These are phyloP conservation scores for Henricia sp. DNA, from an alignment of 53 echinoderm and acorn worm genomes.

Conservation along the genomic window DNA sequence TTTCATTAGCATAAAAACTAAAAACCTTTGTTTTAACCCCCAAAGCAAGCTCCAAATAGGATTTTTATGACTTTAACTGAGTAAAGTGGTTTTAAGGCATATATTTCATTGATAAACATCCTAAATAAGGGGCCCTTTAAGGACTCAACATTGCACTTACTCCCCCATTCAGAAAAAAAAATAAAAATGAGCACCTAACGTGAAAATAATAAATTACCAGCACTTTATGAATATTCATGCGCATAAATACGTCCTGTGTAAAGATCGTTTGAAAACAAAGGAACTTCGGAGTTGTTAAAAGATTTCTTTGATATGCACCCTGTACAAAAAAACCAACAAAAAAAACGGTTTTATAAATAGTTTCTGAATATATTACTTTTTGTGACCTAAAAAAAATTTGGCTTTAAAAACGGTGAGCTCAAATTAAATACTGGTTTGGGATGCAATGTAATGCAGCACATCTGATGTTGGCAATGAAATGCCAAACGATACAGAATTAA, in stretches of 20 bases:
- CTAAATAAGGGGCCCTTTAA: no score
- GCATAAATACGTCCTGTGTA: conserved; percentile 20
- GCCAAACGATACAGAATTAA: background rate
- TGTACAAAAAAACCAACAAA: conserved; percentile 7
- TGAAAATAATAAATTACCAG: background rate
- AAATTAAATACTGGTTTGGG: conserved; percentile 30
- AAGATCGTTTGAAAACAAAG: background rate
- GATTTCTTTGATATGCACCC: conserved; percentile 4
- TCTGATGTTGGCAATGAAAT: background rate
- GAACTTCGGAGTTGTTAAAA: background rate
- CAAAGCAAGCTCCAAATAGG: no score
- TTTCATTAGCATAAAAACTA: no score
- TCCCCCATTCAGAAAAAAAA: background rate
- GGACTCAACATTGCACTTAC: conserved; percentile 45
- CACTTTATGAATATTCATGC: conserved; percentile 6
- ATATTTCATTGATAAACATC: no score
- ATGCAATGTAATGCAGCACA: conserved; percentile 54
- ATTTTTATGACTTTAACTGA: no score
- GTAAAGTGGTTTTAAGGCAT: no score
- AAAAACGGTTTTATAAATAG: conserved; percentile 11
- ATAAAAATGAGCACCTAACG: conserved; percentile 28
- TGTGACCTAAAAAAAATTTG: conserved; percentile 16
- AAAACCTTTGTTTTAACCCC: no score
- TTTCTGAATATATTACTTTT: background rate
- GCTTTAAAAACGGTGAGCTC: no score